Evolutionary conservation across 2,113 vertebrate genomes (phyloP).

Genomic region (Cephalopholis sonnerati): DNA sequence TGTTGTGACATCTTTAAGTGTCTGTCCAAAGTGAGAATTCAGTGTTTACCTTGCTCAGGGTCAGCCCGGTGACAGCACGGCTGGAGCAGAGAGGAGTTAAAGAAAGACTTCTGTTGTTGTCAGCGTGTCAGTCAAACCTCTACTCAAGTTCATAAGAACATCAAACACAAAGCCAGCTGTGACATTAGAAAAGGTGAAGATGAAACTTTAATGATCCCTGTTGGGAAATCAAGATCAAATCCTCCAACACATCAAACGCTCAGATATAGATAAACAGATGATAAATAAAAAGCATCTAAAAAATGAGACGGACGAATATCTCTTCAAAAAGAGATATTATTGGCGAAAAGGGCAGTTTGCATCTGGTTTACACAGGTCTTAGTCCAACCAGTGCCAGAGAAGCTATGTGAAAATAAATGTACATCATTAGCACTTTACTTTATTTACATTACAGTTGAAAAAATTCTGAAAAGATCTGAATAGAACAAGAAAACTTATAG

Average conservation of each 20-base stretch:
- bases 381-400: background rate
- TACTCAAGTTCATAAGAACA: conserved; percentile 8
- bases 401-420: background rate
- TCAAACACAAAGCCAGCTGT: conserved; percentile 35
- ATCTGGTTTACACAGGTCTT: background rate
- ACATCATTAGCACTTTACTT: background rate
- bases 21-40: conserved; percentile 25
- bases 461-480: no score
- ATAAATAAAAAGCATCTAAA: background rate
- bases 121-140: conserved; percentile 25
- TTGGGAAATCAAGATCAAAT: conserved; percentile 47
- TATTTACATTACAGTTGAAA: no score
- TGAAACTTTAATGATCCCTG: conserved; percentile 34
- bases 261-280: conserved; percentile 6
- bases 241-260: conserved; percentile 19
- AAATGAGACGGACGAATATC: conserved; percentile 12
- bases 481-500: no score
- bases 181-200: conserved; percentile 18
- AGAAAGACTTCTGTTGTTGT: conserved; percentile 9
- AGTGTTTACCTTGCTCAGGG: conserved; percentile 8
- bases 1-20: conserved; percentile 44
- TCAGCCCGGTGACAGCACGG: conserved; percentile 21
- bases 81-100: background rate
- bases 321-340: background rate
- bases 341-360: background rate